Evolutionary conservation across 1,140 invertebrate species (phyloP).

Genomic region (Acromyrmex echinatior): DNA sequence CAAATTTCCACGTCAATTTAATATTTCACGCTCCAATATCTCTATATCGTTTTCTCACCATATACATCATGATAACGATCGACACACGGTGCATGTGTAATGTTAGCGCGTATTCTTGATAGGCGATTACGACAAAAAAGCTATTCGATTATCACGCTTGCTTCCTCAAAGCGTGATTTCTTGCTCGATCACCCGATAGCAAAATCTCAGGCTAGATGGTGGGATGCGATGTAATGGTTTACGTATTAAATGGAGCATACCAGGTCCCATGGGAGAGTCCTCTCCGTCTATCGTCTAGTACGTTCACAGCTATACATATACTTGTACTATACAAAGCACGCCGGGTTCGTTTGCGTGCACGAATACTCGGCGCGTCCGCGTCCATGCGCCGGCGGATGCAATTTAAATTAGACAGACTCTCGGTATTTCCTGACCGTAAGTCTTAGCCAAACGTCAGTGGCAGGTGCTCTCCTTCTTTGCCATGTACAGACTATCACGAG

Average conservation of each 20-base stretch:
- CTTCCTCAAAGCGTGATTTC: slow-evolving; percentile 50
- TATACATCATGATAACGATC: slow-evolving; percentile 54
- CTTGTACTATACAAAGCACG: slow-evolving; percentile 19
- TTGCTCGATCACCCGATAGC: slow-evolving; percentile 59
- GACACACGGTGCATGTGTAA: slow-evolving; percentile 41
- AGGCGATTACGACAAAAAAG: slow-evolving; percentile 43
- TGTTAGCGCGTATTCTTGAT: slow-evolving; percentile 38
- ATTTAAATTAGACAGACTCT: slow-evolving; percentile 79
- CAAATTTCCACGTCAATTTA: slow-evolving; percentile 51
- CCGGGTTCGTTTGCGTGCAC: slow-evolving; percentile 62
- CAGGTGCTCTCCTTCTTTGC: slow-evolving; percentile 70
- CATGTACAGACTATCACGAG: slow-evolving; percentile 29
- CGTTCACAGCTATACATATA: background rate
- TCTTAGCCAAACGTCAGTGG: slow-evolving; percentile 75
- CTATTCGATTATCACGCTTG: slow-evolving; percentile 48
- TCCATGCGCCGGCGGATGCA: slow-evolving; percentile 70
- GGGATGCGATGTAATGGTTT: slow-evolving; percentile 54
- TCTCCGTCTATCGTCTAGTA: slow-evolving; percentile 27
- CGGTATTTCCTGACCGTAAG: slow-evolving; percentile 73
- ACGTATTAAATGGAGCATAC: slow-evolving; percentile 67
- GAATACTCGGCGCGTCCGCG: slow-evolving; percentile 48
- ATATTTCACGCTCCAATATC: slow-evolving; percentile 53
- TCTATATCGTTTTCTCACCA: slow-evolving; percentile 47
- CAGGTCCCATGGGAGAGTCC: slow-evolving; percentile 51
- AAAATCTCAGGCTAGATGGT: slow-evolving; percentile 49